These are phyloP conservation scores for Drosophila yakuba DNA, from an alignment of 1,140 invertebrate species.

Conservation along the genomic window DNA sequence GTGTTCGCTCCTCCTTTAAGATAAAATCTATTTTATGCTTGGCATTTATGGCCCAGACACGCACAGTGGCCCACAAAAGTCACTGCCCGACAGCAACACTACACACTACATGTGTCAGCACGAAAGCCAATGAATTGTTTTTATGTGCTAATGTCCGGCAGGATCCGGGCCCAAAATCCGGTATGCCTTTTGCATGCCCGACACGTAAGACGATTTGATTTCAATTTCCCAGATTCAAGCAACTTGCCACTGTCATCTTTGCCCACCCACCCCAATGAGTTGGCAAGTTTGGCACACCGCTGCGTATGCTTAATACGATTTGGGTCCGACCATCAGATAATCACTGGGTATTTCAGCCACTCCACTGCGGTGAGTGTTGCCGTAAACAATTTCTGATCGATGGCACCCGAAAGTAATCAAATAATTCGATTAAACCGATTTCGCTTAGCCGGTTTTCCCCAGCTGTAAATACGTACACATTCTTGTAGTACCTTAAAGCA, in stretches of 20 bases:
- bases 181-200: slow-evolving; percentile 66
- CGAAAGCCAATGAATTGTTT: slow-evolving; percentile 73
- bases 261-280: slow-evolving; percentile 22
- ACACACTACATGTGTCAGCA: slow-evolving; percentile 74
- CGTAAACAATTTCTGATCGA: slow-evolving; percentile 21
- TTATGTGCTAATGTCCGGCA: slow-evolving; percentile 74
- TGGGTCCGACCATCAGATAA: slow-evolving; percentile 30
- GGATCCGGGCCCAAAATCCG: not conserved
- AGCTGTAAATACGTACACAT: not conserved
- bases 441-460: slow-evolving; percentile 19
- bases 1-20: slow-evolving; percentile 6
- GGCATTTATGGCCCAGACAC: slow-evolving; percentile 69
- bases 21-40: slow-evolving; percentile 33
- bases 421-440: slow-evolving; percentile 41
- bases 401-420: slow-evolving; percentile 4
- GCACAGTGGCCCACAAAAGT: slow-evolving; percentile 31
- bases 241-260: slow-evolving; percentile 43
- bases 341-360: slow-evolving; percentile 49
- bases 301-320: slow-evolving; percentile 25
- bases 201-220: slow-evolving; percentile 84
- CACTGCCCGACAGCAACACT: slow-evolving; percentile 13
- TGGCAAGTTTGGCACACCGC: slow-evolving; percentile 32
- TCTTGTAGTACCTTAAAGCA: not conserved
- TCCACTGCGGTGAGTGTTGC: slow-evolving; percentile 3
- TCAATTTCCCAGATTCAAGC: slow-evolving; percentile 81